Percentiles rank a stretch among this genome's conserved stretches.
These are phyloP conservation scores for Premnoplex brunnescens DNA, from an alignment of 2,797 vertebrate species.

Conservation along the genomic window DNA sequence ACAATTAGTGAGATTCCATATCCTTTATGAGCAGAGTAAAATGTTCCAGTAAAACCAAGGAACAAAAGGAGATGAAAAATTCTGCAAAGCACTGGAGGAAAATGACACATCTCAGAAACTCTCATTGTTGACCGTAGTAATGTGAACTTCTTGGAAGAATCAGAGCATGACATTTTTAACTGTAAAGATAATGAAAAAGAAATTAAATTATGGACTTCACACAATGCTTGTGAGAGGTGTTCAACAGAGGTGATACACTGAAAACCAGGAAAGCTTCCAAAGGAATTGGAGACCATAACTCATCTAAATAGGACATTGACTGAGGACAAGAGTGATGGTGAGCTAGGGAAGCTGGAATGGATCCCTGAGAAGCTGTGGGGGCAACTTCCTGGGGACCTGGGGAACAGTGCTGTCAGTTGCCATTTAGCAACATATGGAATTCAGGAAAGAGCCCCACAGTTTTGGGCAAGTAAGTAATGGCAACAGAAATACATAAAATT, in stretches of 20 bases:
- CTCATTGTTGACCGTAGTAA: background rate
- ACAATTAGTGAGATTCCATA: constrained; percentile 37
- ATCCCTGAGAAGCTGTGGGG: background rate
- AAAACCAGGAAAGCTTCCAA: background rate
- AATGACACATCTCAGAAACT: background rate
- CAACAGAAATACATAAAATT: background rate
- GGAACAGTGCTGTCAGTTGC: fast-evolving
- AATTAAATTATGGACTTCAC: background rate
- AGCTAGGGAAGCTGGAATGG: background rate
- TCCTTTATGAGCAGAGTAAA: constrained; percentile 21
- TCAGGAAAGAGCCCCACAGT: background rate
- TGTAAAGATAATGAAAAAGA: background rate
- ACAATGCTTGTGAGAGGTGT: background rate
- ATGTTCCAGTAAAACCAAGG: constrained; percentile 15
- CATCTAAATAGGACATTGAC: background rate
- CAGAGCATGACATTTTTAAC: background rate
- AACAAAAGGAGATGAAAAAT: constrained; percentile 11
- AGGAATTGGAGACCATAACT: background rate
- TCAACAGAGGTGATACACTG: background rate
- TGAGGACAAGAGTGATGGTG: fast-evolving
- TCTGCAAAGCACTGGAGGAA: background rate
- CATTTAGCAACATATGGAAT: fast-evolving
- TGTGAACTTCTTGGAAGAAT: background rate
- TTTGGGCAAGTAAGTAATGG: background rate
- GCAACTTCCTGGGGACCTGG: background rate